A percentile compares a stretch with the other conserved stretches of the same genome.
phyloP scores from a whole-genome alignment of 2,797 vertebrate species.

The Calcarius lapponicus region DNA sequence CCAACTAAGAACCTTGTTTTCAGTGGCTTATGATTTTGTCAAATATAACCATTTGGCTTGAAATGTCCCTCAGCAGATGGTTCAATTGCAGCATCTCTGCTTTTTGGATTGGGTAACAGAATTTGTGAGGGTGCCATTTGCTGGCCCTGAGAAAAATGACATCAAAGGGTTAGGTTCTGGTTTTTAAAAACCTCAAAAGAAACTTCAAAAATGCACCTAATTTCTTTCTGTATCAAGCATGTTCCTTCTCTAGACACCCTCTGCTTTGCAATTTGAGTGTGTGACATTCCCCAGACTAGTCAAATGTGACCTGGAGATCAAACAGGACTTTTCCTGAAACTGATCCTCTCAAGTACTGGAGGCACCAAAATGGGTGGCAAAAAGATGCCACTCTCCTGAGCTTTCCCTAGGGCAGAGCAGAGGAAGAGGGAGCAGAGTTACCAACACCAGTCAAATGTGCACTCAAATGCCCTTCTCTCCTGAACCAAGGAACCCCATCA shows the following conservation, averaged over 20 bases:
- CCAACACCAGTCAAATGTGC: background rate
- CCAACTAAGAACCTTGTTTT: background rate
- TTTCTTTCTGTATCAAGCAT: background rate
- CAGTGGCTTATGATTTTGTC: background rate
- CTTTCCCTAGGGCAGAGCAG: background rate
- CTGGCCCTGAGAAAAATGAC: background rate
- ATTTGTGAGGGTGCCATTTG: background rate
- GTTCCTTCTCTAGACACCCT: background rate
- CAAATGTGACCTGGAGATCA: background rate
- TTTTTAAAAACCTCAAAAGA: background rate
- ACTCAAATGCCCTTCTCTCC: background rate
- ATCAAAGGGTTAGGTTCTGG: background rate
- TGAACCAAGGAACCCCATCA: background rate
- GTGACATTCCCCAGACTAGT: background rate
- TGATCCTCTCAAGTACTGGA: background rate
- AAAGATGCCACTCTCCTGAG: background rate
- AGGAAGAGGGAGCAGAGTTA: background rate
- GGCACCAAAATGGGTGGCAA: background rate
- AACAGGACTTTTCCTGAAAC: background rate
- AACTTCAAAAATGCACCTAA: background rate
- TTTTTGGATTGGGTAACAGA: background rate
- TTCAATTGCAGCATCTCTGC: background rate
- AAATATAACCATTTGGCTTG: constrained; percentile 27
- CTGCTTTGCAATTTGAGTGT: background rate
- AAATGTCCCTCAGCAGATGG: constrained; percentile 16